These are phyloP conservation scores for Drosophila anomelani DNA, from an alignment of 2,888 invertebrate genomes.

Conservation along the genomic window DNA sequence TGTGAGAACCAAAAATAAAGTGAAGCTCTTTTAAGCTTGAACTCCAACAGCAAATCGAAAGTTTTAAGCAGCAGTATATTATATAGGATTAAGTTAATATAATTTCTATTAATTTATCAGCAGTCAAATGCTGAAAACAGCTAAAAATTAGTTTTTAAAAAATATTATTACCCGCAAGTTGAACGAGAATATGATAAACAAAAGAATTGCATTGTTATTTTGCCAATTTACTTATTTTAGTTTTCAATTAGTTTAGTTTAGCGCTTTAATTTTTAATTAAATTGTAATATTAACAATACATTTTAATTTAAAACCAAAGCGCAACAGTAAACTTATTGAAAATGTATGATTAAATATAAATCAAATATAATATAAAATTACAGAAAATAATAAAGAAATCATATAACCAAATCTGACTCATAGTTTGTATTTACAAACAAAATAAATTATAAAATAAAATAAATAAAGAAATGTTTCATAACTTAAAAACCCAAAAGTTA, in stretches of 20 bases:
- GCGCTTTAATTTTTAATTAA: neutral
- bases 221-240: neutral
- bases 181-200: too few species aligned
- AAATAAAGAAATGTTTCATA: neutral
- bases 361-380: too few species aligned
- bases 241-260: neutral
- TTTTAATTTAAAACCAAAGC: neutral
- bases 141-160: too few species aligned
- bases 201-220: neutral
- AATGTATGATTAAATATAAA: neutral
- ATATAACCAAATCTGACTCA: too few species aligned
- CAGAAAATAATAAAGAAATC: too few species aligned
- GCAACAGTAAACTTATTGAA: neutral
- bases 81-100: neutral
- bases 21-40: neutral
- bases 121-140: too few species aligned
- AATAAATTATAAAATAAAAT: neutral
- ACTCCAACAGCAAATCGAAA: neutral
- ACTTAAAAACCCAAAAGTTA: neutral
- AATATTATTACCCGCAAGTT: too few species aligned
- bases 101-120: neutral
- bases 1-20: neutral
- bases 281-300: neutral
- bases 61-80: neutral
- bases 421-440: too few species aligned